A percentile compares a stretch with the other conserved stretches of the same genome.
Evolutionary conservation across 2,797 vertebrate genomes (phyloP).

Genomic region (Notolepis coatsorum): DNA sequence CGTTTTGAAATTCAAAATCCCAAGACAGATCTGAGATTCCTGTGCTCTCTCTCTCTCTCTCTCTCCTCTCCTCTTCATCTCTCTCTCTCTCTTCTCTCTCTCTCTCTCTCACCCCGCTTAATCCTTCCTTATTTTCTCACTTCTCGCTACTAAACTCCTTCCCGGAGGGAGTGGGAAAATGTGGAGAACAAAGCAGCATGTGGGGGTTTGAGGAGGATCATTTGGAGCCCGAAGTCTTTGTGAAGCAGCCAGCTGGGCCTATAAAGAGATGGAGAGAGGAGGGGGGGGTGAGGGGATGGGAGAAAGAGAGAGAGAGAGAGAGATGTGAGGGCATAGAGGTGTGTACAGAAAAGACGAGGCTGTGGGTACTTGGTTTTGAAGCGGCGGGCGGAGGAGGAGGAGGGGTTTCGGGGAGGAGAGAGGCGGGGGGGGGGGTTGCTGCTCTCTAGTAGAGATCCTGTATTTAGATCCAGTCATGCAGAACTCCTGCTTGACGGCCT

Average conservation of each 20-base stretch:
- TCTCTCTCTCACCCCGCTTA: constrained; percentile 19
- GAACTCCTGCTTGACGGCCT: constrained; percentile 79
- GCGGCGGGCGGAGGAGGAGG: constrained; percentile 21
- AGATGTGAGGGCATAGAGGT: constrained; percentile 61
- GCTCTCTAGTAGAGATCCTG: constrained; percentile 63
- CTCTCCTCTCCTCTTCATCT: constrained; percentile 19
- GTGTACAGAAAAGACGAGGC: constrained; percentile 60
- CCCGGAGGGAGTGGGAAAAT: constrained; percentile 90
- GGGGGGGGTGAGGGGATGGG: constrained; percentile 61
- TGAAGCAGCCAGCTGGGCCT: constrained; percentile 87
- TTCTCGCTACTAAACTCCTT: constrained; percentile 69
- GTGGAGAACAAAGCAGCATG: constrained; percentile 86
- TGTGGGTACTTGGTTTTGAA: constrained; percentile 65
- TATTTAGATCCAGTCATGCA: constrained; percentile 86
- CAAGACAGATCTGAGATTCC: constrained; percentile 44
- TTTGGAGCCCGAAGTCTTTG: constrained; percentile 82
- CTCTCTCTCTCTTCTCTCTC: constrained; percentile 27
- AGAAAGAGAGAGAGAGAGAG: constrained; percentile 64
- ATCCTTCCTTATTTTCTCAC: constrained; percentile 64
- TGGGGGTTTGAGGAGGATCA: constrained; percentile 79
- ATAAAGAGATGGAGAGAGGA: constrained; percentile 82
- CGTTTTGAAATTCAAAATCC: constrained; percentile 4
- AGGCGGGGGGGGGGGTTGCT: constrained; percentile 53
- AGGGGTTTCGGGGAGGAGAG: no score
- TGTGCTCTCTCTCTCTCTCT: constrained; percentile 24